A percentile compares a stretch with the other conserved stretches of the same genome.
phyloP scores from a whole-genome alignment of 2,113 vertebrate species.

The Oncorhynchus masou region DNA sequence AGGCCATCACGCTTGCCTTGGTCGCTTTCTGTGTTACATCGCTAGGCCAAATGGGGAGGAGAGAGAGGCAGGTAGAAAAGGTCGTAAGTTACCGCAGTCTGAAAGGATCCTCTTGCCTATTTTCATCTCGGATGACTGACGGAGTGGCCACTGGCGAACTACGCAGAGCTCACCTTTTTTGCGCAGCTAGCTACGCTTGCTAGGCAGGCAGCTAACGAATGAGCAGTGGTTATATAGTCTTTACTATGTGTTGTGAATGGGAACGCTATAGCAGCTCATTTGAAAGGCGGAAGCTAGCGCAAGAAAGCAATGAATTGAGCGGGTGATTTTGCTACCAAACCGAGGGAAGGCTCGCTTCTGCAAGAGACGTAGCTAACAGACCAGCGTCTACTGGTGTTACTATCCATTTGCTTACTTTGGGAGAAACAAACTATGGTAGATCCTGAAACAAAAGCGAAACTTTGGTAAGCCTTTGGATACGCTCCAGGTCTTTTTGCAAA shows the following conservation, averaged over 20 bases:
- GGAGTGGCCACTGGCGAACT: not conserved
- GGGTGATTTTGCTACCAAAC: not conserved
- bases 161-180: no score
- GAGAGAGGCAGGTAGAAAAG: constrained; percentile 21
- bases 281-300: not conserved
- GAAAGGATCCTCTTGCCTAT: constrained; percentile 24
- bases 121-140: constrained; percentile 1
- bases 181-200: no score
- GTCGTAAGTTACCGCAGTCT: constrained; percentile 15
- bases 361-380: not conserved
- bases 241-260: constrained; percentile 24
- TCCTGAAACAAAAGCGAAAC: constrained; percentile 17
- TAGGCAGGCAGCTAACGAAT: no score
- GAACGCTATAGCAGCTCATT: constrained; percentile 4
- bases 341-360: not conserved
- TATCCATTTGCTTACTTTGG: not conserved
- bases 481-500: no score
- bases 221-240: not conserved
- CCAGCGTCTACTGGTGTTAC: not conserved
- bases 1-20: constrained; percentile 62
- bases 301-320: not conserved
- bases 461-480: not conserved
- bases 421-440: not conserved
- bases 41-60: constrained; percentile 47
- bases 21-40: constrained; percentile 31